Evolutionary conservation across 1,140 invertebrate species (phyloP), one percentile per base, ranked within the genome.

Genomic region (Drosophila pseudoananassae): DNA sequence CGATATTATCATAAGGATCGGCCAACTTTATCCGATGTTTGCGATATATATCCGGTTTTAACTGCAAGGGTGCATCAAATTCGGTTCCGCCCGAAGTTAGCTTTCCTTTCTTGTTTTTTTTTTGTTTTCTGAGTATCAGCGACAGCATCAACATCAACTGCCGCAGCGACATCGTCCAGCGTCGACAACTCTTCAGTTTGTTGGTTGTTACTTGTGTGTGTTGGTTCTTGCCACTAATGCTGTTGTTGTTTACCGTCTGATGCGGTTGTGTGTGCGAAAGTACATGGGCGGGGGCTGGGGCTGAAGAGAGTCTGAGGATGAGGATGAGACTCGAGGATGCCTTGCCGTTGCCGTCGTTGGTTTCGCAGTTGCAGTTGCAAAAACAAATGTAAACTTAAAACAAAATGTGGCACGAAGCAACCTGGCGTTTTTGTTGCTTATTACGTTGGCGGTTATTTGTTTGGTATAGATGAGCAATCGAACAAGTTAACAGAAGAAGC

Each of bases 341-440:
- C 74, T 55, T 64, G 58, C 72, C 53, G 75, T 76, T 76, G 74
- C 50, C 68, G 51, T 20, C 58, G 4, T 12, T n/a, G 57, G n/a
- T 9, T 31, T 43, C 38, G 45, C 43, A 47, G 58, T 38, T 23
- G 43, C 60, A 17, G 20, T 36, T 70, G 77, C 56, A 58, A 47
- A 74, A 80, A 58, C 73, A 63, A 33, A 85, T 74, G 81, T 77
- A 78, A 87, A 82, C 82, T 87, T 87, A 87, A 87, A 87, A 82
- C 82, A 87, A 85, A 85, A 82, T 74, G 78, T 85, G 82, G 69
- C 74, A 87, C 76, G 80, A 85, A 85, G 82, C 82, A 79, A 70
- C 61, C 71, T 64, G 38, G 17, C 46, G 10, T 43, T 6, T 47
- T 54, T 49, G 50, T 31, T 45, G 59, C 50, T 56, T 31, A 23